A percentile compares a stretch with the other conserved stretches of the same genome.
Evolutionary conservation across 2,888 invertebrate genomes (phyloP).

Genomic region (Andrena hattorfiana): DNA sequence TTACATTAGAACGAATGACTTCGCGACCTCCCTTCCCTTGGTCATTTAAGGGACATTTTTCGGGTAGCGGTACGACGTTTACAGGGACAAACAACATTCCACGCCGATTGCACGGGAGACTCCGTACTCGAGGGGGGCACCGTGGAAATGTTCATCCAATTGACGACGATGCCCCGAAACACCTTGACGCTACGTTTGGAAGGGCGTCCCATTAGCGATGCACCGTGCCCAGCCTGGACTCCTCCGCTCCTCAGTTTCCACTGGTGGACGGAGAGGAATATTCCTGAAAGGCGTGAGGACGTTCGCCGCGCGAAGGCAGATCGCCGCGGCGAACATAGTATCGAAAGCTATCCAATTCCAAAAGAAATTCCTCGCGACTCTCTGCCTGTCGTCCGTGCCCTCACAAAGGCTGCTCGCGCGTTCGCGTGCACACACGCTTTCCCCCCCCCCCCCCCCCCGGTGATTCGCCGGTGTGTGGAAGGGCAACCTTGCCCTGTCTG

Average conservation of each 20-base stretch:
- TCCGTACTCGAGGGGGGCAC: neutral
- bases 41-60: conserved; percentile 67
- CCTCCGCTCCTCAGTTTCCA: conserved; percentile 8
- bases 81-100: conserved; percentile 58
- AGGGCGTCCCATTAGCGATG: no score
- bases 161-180: no score
- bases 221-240: neutral
- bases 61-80: conserved; percentile 46
- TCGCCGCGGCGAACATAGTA: conserved; percentile 36
- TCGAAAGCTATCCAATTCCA: conserved; percentile 44
- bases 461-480: conserved; percentile 20
- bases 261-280: neutral
- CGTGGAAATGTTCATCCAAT: neutral
- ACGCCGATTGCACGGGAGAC: neutral
- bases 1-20: conserved; percentile 75
- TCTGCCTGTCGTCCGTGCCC: conserved; percentile 33
- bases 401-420: conserved; percentile 23
- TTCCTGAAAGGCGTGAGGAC: neutral
- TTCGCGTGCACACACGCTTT: conserved; percentile 21
- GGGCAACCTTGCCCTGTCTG: conserved; percentile 74
- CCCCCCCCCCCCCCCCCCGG: no score
- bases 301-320: conserved; percentile 1
- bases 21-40: conserved; percentile 55
- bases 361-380: conserved; percentile 40
- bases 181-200: no score